A percentile compares a stretch with the other conserved stretches of the same genome.
These are phyloP conservation scores for Chesias legatella DNA, from an alignment of 2,888 invertebrate species.

Conservation along the genomic window DNA sequence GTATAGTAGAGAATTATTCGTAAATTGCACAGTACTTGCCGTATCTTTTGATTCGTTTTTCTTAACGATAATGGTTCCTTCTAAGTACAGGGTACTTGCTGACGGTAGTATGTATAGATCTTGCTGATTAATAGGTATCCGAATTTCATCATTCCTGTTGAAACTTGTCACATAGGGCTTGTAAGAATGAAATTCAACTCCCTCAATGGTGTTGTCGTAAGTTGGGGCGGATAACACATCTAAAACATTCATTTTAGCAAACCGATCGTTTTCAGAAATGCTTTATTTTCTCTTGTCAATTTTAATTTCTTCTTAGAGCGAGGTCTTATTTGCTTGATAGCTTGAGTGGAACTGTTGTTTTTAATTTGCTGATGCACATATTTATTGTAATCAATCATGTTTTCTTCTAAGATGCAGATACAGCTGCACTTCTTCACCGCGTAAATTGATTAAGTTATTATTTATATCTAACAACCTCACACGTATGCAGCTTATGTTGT, in stretches of 20 bases:
- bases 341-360: no score
- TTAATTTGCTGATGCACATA: background rate
- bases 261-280: slow-evolving; percentile 16
- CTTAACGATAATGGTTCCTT: background rate
- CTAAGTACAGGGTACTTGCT: slow-evolving; percentile 10
- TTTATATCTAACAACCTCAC: background rate
- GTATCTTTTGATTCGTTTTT: background rate
- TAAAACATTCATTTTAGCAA: slow-evolving; percentile 12
- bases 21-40: background rate
- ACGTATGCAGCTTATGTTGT: background rate
- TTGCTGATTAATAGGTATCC: slow-evolving; percentile 26
- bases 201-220: slow-evolving; percentile 4
- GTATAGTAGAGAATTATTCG: slow-evolving; percentile 2
- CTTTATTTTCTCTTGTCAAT: slow-evolving; percentile 12
- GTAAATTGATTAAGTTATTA: background rate
- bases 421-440: background rate
- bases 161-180: slow-evolving; percentile 13
- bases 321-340: no score
- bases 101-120: slow-evolving; percentile 26
- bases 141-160: slow-evolving; percentile 25
- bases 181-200: slow-evolving; percentile 4
- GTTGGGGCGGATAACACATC: background rate
- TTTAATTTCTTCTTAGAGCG: background rate
- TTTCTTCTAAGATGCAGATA: background rate
- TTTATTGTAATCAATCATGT: slow-evolving; percentile 7